Evolutionary conservation across 2,888 invertebrate species (phyloP).

Genomic region (Mechanitis messenoides): DNA sequence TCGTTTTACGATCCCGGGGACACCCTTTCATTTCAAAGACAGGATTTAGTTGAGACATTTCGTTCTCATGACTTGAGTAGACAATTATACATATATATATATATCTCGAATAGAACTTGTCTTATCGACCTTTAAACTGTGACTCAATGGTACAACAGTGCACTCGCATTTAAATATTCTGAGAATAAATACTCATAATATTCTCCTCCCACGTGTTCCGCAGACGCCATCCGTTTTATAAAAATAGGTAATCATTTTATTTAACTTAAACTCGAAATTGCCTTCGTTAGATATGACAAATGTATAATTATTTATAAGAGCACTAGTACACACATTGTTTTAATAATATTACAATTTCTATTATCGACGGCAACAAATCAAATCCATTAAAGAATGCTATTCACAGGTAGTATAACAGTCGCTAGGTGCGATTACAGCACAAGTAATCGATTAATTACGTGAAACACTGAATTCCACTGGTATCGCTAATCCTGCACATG

Average conservation of each 20-base stretch:
- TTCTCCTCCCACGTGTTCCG: conserved; percentile 19
- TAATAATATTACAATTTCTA: not conserved
- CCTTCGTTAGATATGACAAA: no score
- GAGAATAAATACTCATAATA: conserved; percentile 18
- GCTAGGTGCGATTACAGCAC: conserved; percentile 16
- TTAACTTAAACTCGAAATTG: not conserved
- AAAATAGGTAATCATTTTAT: conserved; percentile 23
- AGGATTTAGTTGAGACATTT: not conserved
- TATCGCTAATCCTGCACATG: conserved; percentile 25
- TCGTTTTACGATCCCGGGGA: conserved; percentile 29
- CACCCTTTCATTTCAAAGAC: conserved; percentile 11
- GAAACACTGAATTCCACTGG: conserved; percentile 23
- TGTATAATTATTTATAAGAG: no score
- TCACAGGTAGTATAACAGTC: conserved; percentile 11
- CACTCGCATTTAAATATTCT: conserved; percentile 19
- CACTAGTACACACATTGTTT: no score
- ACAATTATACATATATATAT: conserved; percentile 4
- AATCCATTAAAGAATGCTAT: conserved; percentile 6
- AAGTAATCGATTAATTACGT: conserved; percentile 27
- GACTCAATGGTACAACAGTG: conserved; percentile 20
- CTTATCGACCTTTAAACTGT: conserved; percentile 19
- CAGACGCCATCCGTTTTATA: conserved; percentile 28
- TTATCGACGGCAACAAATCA: conserved; percentile 2
- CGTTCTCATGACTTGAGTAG: not conserved
- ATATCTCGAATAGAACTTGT: not conserved